Evolutionary conservation across 2,888 invertebrate genomes (phyloP).

Genomic region (Luperina nickerlii): DNA sequence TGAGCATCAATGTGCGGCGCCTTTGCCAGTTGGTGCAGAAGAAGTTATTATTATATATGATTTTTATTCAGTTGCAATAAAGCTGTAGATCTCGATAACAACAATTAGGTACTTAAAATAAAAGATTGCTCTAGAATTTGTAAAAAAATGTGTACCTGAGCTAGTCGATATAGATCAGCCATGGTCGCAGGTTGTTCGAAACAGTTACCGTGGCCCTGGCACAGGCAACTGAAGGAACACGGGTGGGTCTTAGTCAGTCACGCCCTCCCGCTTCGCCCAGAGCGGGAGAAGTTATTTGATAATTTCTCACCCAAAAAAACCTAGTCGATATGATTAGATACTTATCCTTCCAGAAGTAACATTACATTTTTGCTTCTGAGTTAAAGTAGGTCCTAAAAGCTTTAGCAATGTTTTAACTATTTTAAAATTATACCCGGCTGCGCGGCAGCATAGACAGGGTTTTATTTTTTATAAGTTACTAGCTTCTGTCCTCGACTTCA

Average conservation of each 20-base stretch:
- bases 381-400: not conserved
- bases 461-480: not conserved
- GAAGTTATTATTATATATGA: constrained; percentile 36
- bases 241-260: too few species aligned
- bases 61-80: constrained; percentile 27
- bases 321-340: not conserved
- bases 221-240: too few species aligned
- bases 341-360: not conserved
- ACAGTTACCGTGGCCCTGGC: too few species aligned
- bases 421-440: not conserved
- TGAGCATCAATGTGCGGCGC: constrained; percentile 61
- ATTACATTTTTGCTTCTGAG: not conserved
- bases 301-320: too few species aligned
- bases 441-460: not conserved
- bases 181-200: too few species aligned
- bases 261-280: too few species aligned
- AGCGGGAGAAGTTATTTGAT: too few species aligned
- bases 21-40: constrained; percentile 56
- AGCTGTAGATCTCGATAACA: not conserved
- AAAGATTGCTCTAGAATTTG: not conserved
- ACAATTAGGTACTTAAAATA: not conserved
- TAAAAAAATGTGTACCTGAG: not conserved
- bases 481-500: too few species aligned
- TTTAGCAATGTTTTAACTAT: not conserved
- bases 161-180: not conserved